phyloP scores from a whole-genome alignment of 2,797 vertebrate genomes.

The Sciaenops ocellatus region DNA sequence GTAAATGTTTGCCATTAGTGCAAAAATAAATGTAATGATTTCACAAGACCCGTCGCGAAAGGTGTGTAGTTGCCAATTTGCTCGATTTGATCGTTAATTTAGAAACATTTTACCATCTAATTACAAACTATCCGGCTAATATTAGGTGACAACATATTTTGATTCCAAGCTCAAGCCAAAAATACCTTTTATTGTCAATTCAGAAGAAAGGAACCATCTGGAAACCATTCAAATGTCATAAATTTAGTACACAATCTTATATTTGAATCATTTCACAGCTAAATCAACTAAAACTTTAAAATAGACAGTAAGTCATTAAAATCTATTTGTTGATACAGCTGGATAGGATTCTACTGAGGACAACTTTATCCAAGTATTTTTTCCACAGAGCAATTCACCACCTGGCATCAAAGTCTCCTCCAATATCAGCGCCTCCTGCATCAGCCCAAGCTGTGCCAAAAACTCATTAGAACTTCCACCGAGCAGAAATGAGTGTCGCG shows the following conservation, averaged over 20 bases:
- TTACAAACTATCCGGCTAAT: neutral
- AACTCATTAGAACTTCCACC: constrained; percentile 74
- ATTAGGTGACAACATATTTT: neutral
- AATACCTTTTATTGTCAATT: neutral
- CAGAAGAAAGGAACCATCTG: neutral
- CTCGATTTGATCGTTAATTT: neutral
- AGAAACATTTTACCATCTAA: neutral
- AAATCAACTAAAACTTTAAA: constrained; percentile 39
- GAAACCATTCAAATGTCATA: neutral
- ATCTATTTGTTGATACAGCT: constrained; percentile 63
- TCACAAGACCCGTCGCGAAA: neutral
- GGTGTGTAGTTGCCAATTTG: neutral
- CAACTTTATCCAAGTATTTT: constrained; percentile 43
- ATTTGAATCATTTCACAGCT: constrained; percentile 8
- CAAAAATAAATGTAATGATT: neutral
- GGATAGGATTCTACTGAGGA: constrained; percentile 59
- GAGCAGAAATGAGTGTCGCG: constrained; percentile 68
- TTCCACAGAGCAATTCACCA: constrained; percentile 65
- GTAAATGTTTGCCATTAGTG: neutral
- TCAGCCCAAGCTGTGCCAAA: constrained; percentile 70
- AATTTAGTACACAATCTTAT: neutral
- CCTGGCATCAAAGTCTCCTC: constrained; percentile 70
- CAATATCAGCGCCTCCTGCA: constrained; percentile 58
- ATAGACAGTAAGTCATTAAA: constrained; percentile 36
- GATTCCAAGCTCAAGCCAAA: neutral